Percentiles rank a stretch among this genome's conserved stretches.
These are phyloP conservation scores for Gymnocypris eckloni DNA, from an alignment of 2,797 vertebrate genomes.

Conservation along the genomic window DNA sequence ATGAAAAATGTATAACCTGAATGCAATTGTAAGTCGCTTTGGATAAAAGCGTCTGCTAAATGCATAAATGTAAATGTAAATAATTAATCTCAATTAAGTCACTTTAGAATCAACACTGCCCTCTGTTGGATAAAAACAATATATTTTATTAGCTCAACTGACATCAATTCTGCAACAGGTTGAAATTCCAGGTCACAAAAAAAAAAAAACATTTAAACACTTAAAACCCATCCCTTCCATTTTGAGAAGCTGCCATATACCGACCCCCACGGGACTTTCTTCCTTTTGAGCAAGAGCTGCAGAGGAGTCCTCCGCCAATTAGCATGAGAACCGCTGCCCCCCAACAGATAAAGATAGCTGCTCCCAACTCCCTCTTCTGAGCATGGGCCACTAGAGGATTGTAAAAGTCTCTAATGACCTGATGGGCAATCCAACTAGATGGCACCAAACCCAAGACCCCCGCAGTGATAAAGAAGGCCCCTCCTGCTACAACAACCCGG, in stretches of 20 bases:
- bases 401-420: slow-evolving; percentile 82
- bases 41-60: too few species aligned
- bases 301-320: slow-evolving; percentile 72
- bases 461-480: slow-evolving; percentile 72
- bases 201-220: background rate
- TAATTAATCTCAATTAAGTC: too few species aligned
- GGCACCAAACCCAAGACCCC: slow-evolving; percentile 79
- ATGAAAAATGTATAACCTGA: too few species aligned
- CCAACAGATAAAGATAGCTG: slow-evolving; percentile 83
- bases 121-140: slow-evolving; percentile 34
- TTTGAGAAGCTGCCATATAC: slow-evolving; percentile 50
- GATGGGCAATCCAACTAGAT: slow-evolving; percentile 80
- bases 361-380: slow-evolving; percentile 81
- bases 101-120: too few species aligned
- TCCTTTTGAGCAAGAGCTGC: slow-evolving; percentile 28
- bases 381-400: slow-evolving; percentile 76
- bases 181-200: slow-evolving; percentile 12
- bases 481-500: slow-evolving; percentile 72
- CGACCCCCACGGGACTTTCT: background rate
- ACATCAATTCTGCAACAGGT: background rate
- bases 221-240: background rate
- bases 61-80: too few species aligned
- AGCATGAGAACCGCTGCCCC: slow-evolving; percentile 75
- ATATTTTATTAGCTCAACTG: slow-evolving; percentile 27
- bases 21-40: too few species aligned